Base-by-base conservation (phyloP, 1,140 invertebrate genomes). In the Trichonephila clavipes region DNA sequence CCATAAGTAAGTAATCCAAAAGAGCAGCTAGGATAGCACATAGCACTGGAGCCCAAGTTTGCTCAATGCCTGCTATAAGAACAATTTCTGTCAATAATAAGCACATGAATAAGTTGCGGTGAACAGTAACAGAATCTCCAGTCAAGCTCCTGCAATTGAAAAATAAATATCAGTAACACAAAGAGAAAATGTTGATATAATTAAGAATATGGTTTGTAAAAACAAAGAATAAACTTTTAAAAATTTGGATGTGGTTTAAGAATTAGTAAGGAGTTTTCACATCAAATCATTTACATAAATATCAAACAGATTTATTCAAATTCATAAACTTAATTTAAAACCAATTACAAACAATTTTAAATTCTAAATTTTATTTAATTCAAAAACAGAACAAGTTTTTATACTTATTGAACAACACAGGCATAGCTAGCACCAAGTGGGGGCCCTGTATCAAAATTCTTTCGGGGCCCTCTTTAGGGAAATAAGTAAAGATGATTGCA, bases 1-100 rank as follows among this genome's bases (percentile, higher is more conserved):
- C 98, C 83, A 99, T 96, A 96, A 99, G 99, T 96, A 99, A 98
- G 96, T 98, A 99, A 96, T 99, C 99, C 34, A 99, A 96, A 58
- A 99, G 96, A 58, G 98, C 98, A 94, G 99, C 99, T 94, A 99
- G 97, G 44, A 99, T 96, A 40, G 98, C 98, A 96, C 99, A 99
- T 86, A 98, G 96, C 90, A 98, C 97, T 95, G 97, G 97, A 95
- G 98, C 97, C 95, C 98, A 97, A 21, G 98, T 99, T 96, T 98
- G 97, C 95, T 97, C 97, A 94, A 99, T 98, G 83, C 99, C 99
- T 95, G 97, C 97, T 94, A 99, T 96, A 96, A 99, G 99, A 64
- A 99, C 96, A 85, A 99, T 96, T 96, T 99, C 98, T 62, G 98
- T 98, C 94, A 99, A 96, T 95, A 99, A 96, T 85, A 99, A 96